Conservation (phyloP, 2,888 invertebrate species). For the Crioceris asparagi region DNA sequence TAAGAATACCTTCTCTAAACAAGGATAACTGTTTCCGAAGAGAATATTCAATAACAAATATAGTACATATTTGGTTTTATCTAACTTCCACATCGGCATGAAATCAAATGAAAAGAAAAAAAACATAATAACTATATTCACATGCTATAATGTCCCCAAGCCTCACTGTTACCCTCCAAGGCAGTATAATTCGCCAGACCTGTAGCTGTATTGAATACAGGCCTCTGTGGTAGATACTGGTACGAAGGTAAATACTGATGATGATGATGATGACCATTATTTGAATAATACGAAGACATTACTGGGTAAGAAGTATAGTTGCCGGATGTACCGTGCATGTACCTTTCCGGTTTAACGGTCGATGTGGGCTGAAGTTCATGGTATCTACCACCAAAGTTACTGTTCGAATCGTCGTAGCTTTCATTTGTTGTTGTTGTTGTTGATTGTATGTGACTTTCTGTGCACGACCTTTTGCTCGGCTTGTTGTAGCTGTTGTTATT, state of each 20-base stretch:
- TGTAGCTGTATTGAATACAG: conserved; percentile 28
- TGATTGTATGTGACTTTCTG: conserved; percentile 21
- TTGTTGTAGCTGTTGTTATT: conserved; percentile 34
- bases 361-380: conserved; percentile 34
- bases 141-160: conserved; percentile 29
- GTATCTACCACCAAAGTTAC: conserved; percentile 27
- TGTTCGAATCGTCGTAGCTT: conserved; percentile 25
- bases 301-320: conserved; percentile 14
- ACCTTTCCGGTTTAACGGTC: conserved; percentile 33
- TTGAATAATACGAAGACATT: conserved; percentile 27
- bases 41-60: too few species aligned
- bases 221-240: conserved; percentile 35
- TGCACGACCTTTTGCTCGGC: conserved; percentile 7
- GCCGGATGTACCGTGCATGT: conserved; percentile 17
- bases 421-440: conserved; percentile 12
- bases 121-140: too few species aligned
- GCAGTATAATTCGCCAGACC: conserved; percentile 23
- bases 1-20: too few species aligned
- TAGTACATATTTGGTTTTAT: too few species aligned
- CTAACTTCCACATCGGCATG: too few species aligned
- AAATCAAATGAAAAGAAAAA: too few species aligned
- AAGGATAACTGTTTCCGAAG: too few species aligned
- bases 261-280: conserved; percentile 27
- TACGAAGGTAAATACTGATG: conserved; percentile 37
- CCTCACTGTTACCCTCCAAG: conserved; percentile 27